Evolutionary conservation across 2,113 vertebrate genomes (phyloP).

Genomic region (human): DNA sequence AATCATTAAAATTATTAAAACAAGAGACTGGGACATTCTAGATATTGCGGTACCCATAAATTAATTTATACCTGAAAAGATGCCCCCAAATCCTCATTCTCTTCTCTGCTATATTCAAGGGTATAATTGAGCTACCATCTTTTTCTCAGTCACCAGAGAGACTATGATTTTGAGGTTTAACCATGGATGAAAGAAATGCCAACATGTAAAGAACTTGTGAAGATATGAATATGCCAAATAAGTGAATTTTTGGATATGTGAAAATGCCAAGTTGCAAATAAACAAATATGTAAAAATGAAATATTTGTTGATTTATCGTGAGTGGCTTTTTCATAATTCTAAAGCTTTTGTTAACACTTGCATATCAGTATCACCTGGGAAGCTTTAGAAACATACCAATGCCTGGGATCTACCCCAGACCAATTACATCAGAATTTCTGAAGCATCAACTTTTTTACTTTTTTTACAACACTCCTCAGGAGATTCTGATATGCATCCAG

Average conservation of each 20-base stretch:
- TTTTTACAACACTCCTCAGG: neutral
- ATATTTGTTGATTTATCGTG: neutral
- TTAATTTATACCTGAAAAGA: neutral
- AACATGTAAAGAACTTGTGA: neutral
- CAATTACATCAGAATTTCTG: conserved; percentile 9
- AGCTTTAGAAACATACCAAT: neutral
- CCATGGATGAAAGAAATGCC: neutral
- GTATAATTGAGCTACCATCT: neutral
- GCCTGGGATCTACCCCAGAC: neutral
- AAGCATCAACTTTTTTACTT: neutral
- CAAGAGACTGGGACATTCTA: neutral
- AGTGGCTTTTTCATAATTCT: neutral
- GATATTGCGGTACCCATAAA: neutral
- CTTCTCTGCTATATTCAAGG: neutral
- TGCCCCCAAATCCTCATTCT: neutral
- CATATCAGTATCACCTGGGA: neutral
- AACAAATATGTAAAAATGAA: neutral
- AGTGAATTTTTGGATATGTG: neutral
- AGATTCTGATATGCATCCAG: neutral
- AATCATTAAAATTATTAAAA: neutral
- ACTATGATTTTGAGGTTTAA: neutral
- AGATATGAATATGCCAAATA: neutral
- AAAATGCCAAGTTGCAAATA: neutral
- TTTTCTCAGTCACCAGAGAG: neutral
- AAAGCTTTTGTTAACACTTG: neutral